Conservation (phyloP, 1,140 invertebrate genomes). For the Scaptomyza graminum region DNA sequence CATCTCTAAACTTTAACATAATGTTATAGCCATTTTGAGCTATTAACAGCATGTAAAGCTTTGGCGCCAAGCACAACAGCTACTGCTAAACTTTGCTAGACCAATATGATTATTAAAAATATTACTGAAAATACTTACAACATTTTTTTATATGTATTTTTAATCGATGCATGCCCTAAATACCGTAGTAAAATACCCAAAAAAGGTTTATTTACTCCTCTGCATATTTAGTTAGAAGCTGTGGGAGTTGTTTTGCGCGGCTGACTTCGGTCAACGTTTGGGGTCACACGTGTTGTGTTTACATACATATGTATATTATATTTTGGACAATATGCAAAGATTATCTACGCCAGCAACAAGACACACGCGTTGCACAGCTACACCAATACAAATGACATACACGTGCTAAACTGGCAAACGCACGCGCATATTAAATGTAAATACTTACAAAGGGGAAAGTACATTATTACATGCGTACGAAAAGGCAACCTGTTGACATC, state of each 20-base stretch:
- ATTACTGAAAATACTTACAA: not conserved
- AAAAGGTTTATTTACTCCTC: not conserved
- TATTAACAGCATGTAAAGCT: conserved; percentile 26
- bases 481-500: conserved; percentile 76
- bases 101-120: not conserved
- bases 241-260: conserved; percentile 1
- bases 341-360: conserved; percentile 60
- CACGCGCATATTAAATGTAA: conserved; percentile 25
- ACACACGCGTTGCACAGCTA: conserved; percentile 33
- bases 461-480: conserved; percentile 4
- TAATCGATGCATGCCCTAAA: not conserved
- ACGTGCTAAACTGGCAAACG: conserved; percentile 30
- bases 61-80: conserved; percentile 3
- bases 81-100: conserved; percentile 4
- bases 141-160: not conserved
- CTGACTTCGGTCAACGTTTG: conserved; percentile 50
- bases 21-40: conserved; percentile 11
- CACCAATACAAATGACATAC: conserved; percentile 34
- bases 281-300: conserved; percentile 9
- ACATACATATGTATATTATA: conserved; percentile 11
- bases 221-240: not conserved
- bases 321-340: conserved; percentile 53
- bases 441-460: conserved; percentile 7
- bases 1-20: conserved; percentile 22
- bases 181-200: not conserved